phyloP scores from a whole-genome alignment of 64 coral and sea anemone genomes.

The Porites lutea region DNA sequence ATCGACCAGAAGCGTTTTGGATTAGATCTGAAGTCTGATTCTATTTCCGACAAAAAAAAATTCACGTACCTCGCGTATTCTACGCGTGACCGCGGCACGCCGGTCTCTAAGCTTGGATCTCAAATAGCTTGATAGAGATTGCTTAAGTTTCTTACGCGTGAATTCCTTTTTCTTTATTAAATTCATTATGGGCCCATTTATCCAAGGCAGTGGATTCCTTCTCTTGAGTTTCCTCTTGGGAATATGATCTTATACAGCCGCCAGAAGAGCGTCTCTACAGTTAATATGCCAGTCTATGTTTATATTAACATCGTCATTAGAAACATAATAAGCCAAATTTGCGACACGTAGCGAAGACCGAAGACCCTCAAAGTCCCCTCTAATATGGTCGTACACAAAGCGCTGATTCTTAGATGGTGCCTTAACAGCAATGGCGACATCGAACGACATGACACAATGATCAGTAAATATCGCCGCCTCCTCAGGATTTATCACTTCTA shows the following conservation, averaged over 20 bases:
- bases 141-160: constrained; percentile 17
- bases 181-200: constrained; percentile 49
- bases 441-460: too few relatives aligned
- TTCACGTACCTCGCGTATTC: constrained; percentile 36
- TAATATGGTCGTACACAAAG: constrained; percentile 30
- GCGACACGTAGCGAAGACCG: constrained; percentile 32
- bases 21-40: constrained; percentile 41
- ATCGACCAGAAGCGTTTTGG: constrained; percentile 58
- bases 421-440: too few relatives aligned
- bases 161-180: constrained; percentile 30
- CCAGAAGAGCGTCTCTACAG: constrained; percentile 29
- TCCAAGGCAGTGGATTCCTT: constrained; percentile 43
- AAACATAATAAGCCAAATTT: constrained; percentile 28
- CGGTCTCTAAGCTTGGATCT: constrained; percentile 11
- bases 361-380: constrained; percentile 16
- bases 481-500: constrained; percentile 31
- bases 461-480: constrained; percentile 1
- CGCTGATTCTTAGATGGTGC: not conserved
- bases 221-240: not conserved
- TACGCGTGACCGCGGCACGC: constrained; percentile 32
- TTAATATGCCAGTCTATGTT: constrained; percentile 18
- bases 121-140: constrained; percentile 7
- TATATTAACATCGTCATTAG: constrained; percentile 6
- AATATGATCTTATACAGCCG: constrained; percentile 21
- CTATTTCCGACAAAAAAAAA: constrained; percentile 9